phyloP scores from a whole-genome alignment of 2,888 invertebrate species.

The Ferrisia virgata region DNA sequence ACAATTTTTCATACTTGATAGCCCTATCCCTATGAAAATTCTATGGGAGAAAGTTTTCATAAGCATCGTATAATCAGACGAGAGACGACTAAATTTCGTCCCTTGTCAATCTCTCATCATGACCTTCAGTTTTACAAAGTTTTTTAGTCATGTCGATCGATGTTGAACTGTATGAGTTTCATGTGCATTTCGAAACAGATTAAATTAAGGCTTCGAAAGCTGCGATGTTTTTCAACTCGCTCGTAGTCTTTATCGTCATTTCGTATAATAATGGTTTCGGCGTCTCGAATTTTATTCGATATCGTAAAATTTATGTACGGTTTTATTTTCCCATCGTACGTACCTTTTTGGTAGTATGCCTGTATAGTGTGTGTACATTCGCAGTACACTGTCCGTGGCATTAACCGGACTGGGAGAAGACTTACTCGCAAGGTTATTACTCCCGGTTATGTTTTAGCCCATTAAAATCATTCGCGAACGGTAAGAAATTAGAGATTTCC shows the following conservation, averaged over 20 bases:
- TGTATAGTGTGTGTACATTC: not conserved
- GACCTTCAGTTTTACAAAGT: too few relatives aligned
- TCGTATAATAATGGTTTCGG: not conserved
- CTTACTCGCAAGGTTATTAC: constrained; percentile 7
- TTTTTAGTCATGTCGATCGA: too few relatives aligned
- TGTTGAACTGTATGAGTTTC: too few relatives aligned
- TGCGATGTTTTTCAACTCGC: too few relatives aligned
- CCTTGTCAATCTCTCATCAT: too few relatives aligned
- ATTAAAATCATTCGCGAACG: constrained; percentile 1
- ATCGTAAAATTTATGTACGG: not conserved
- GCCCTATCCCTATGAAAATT: too few relatives aligned
- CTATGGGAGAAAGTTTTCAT: too few relatives aligned
- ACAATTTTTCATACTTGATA: too few relatives aligned
- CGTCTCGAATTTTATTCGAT: not conserved
- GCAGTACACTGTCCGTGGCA: not conserved
- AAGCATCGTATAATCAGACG: too few relatives aligned
- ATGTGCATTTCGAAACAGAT: too few relatives aligned
- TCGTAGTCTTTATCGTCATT: not conserved
- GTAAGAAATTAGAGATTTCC: constrained; percentile 32
- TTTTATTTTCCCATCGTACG: not conserved
- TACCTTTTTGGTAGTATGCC: not conserved
- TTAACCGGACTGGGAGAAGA: not conserved
- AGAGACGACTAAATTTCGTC: too few relatives aligned
- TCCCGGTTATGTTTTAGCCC: constrained; percentile 11
- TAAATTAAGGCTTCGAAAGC: too few relatives aligned